Conservation (phyloP, 2,888 invertebrate genomes). For the Helleia helle region DNA sequence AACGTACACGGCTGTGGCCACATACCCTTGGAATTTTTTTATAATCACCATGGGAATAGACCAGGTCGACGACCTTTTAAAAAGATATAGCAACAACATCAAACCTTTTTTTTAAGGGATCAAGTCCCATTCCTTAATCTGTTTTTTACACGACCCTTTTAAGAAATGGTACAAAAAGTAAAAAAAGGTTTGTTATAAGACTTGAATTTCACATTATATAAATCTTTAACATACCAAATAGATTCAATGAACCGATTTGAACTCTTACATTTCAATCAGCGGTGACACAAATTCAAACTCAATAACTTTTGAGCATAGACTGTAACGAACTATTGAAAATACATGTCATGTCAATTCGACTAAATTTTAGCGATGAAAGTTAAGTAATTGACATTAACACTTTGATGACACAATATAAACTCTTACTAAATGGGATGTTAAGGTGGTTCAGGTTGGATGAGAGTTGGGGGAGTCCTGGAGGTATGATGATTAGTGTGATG, state of each 20-base stretch:
- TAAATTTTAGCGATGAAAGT: too few relatives aligned
- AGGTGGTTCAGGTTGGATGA: too few relatives aligned
- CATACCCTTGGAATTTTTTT: constrained; percentile 8
- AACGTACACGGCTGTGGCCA: not conserved
- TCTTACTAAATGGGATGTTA: too few relatives aligned
- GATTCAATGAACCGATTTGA: constrained; percentile 22
- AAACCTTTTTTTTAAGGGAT: constrained; percentile 4
- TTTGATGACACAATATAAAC: too few relatives aligned
- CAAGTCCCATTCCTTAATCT: not conserved
- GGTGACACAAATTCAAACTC: constrained; percentile 8
- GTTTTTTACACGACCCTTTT: constrained; percentile 7
- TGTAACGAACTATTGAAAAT: constrained; percentile 4
- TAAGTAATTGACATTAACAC: too few relatives aligned
- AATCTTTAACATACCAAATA: constrained; percentile 17
- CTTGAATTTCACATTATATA: constrained; percentile 3
- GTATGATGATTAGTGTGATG: too few relatives aligned
- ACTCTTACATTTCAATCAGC: constrained; percentile 19
- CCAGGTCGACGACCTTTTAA: constrained; percentile 1
- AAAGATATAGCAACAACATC: constrained; percentile 8
- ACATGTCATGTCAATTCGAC: too few relatives aligned
- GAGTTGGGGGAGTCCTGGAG: too few relatives aligned
- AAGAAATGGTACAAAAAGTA: constrained; percentile 4
- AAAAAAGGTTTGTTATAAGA: not conserved
- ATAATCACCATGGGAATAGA: constrained; percentile 8
- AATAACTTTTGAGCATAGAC: too few relatives aligned